A percentile compares a stretch with the other conserved stretches of the same genome.
Evolutionary conservation across 2,113 vertebrate species (phyloP).

Genomic region (Dolichallabes microphthalmus): DNA sequence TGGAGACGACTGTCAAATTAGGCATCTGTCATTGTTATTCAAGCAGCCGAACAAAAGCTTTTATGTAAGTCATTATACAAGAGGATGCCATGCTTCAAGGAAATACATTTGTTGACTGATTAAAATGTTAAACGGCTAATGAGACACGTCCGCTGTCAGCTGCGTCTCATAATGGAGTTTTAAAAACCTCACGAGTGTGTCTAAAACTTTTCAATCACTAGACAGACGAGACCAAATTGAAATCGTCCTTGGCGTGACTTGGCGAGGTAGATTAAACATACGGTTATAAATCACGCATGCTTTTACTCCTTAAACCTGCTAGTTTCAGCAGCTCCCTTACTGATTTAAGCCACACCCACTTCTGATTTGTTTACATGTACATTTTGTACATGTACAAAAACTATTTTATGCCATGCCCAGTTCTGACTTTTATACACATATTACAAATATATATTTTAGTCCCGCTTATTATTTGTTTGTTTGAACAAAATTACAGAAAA

Average conservation of each 20-base stretch:
- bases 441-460: background rate
- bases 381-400: too few relatives aligned
- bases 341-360: background rate
- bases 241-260: background rate
- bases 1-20: conserved; percentile 19
- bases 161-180: background rate
- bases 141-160: conserved; percentile 17
- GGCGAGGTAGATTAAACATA: background rate
- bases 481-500: too few relatives aligned
- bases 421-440: background rate
- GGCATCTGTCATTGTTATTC: conserved; percentile 46
- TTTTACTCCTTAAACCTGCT: background rate
- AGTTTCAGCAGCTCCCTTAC: background rate
- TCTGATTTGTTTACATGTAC: background rate
- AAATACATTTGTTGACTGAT: conserved; percentile 41
- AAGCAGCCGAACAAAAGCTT: conserved; percentile 50
- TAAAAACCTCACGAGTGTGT: too few relatives aligned
- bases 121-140: conserved; percentile 39
- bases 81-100: conserved; percentile 20
- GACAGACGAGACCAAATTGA: background rate
- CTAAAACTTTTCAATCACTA: background rate
- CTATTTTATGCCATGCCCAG: background rate
- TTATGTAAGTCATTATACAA: conserved; percentile 46
- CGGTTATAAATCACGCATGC: background rate
- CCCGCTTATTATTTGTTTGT: background rate